phyloP scores from a whole-genome alignment of 2,888 invertebrate species.

The Phyto melanocephala region DNA sequence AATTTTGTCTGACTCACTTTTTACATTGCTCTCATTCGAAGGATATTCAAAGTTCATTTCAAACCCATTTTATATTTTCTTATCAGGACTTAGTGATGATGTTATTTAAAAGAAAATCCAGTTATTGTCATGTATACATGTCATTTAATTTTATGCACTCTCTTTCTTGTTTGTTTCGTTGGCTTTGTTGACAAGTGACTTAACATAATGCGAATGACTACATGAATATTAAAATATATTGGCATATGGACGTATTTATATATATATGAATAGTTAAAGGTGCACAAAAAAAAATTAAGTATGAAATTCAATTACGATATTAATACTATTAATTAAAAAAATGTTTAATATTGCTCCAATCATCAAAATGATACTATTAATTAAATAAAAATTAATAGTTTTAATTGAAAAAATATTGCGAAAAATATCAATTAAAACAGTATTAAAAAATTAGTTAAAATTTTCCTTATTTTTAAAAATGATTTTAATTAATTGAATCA shows the following conservation, averaged over 20 bases:
- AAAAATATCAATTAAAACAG: too few species aligned
- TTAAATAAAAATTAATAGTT: too few species aligned
- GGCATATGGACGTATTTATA: neutral
- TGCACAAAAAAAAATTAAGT: too few species aligned
- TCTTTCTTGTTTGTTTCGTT: neutral
- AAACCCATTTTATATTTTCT: neutral
- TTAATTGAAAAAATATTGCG: too few species aligned
- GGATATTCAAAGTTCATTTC: neutral
- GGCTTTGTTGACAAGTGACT: constrained; percentile 16
- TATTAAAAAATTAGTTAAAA: too few species aligned
- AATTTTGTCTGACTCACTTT: too few species aligned
- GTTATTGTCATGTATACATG: neutral
- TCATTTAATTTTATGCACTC: constrained; percentile 26
- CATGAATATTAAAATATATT: constrained; percentile 9
- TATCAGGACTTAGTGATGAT: neutral
- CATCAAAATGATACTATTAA: too few species aligned
- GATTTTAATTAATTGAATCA: too few species aligned
- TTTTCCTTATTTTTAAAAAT: too few species aligned
- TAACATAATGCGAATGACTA: constrained; percentile 4
- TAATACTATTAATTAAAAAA: too few species aligned
- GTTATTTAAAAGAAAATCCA: neutral
- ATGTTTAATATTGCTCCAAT: too few species aligned
- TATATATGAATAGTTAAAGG: neutral
- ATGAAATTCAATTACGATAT: too few species aligned
- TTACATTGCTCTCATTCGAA: neutral